phyloP scores from a whole-genome alignment of 2,797 vertebrate genomes.

The Telmatherina bonti region DNA sequence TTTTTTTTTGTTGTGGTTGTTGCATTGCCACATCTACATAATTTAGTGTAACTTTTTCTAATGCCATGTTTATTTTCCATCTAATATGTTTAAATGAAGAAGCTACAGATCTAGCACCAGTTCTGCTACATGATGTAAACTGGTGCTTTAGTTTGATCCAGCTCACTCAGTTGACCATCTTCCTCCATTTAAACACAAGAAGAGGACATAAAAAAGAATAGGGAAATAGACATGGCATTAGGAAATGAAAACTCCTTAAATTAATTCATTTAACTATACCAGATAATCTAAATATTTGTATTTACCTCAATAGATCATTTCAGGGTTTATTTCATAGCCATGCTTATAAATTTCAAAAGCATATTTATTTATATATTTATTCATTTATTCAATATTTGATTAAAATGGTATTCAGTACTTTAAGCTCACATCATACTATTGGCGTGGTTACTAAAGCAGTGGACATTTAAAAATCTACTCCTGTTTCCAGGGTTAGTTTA shows the following conservation, averaged over 20 bases:
- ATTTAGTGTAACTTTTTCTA: neutral
- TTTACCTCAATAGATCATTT: neutral
- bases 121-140: neutral
- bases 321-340: neutral
- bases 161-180: neutral
- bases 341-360: neutral
- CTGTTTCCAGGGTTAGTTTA: conserved; percentile 60
- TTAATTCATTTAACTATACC: neutral
- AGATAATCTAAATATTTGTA: neutral
- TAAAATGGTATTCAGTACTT: conserved; percentile 4
- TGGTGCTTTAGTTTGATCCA: neutral
- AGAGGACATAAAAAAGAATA: neutral
- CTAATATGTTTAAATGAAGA: neutral
- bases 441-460: conserved; percentile 52
- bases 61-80: neutral
- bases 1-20: too few relatives aligned
- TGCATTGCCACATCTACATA: neutral
- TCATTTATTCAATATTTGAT: conserved; percentile 2
- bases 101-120: neutral
- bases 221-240: neutral
- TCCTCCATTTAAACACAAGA: neutral
- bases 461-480: conserved; percentile 42
- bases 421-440: conserved; percentile 29
- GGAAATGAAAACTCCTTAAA: neutral
- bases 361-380: neutral